Evolutionary conservation across 2,888 invertebrate species (phyloP).

Genomic region (Caenorhabditis sp.): DNA sequence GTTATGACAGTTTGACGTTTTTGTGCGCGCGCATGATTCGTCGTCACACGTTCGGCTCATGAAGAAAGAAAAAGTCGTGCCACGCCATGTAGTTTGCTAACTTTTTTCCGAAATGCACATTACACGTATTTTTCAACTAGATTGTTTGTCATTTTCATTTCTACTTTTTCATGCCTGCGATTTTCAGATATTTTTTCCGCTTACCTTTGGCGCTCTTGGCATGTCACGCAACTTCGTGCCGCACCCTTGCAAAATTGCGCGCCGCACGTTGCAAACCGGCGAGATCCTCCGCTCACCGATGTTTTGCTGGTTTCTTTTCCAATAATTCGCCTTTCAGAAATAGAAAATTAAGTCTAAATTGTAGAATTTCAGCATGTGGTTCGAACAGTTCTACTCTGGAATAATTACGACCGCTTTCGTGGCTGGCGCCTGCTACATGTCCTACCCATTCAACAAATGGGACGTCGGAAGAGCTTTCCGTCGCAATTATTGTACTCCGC

Average conservation of each 20-base stretch:
- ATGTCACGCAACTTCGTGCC: not conserved
- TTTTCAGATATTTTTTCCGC: not conserved
- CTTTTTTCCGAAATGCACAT: too few relatives aligned
- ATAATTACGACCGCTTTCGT: conserved; percentile 71
- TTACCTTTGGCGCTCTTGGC: not conserved
- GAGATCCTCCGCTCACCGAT: conserved; percentile 4
- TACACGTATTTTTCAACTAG: too few relatives aligned
- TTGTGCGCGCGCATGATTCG: conserved; percentile 2
- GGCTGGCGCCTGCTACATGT: conserved; percentile 73
- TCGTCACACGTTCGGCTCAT: conserved; percentile 2
- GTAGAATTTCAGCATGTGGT: conserved; percentile 69
- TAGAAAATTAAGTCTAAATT: not conserved
- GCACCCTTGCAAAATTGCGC: not conserved
- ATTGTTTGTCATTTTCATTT: too few relatives aligned
- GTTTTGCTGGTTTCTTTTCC: not conserved
- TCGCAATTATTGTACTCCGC: conserved; percentile 65
- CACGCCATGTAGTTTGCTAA: not conserved
- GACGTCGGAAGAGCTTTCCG: conserved; percentile 71
- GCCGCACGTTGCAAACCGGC: not conserved
- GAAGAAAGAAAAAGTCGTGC: not conserved
- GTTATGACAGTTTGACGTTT: conserved; percentile 54
- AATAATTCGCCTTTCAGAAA: too few relatives aligned
- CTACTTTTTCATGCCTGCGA: too few relatives aligned
- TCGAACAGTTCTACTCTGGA: conserved; percentile 76
- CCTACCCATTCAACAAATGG: conserved; percentile 74